These are phyloP conservation scores for Malurus splendens DNA, from an alignment of 2,797 vertebrate genomes.

Conservation along the genomic window DNA sequence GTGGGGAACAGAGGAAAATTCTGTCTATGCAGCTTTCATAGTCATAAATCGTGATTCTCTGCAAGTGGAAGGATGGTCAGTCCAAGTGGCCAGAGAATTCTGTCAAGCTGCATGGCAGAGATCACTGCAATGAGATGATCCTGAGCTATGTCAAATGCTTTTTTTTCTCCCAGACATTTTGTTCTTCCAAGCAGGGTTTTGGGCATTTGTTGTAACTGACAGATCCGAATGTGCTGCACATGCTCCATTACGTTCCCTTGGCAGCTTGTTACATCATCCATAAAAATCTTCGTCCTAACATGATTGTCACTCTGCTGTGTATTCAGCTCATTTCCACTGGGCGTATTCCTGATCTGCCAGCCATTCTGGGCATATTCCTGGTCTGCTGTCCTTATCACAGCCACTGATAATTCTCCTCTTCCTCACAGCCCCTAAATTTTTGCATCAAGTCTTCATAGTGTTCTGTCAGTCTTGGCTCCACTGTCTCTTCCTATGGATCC, in stretches of 20 bases:
- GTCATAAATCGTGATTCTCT: fast-evolving
- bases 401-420: neutral
- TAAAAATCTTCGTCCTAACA: neutral
- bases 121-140: neutral
- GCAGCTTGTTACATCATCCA: neutral
- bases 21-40: neutral
- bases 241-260: neutral
- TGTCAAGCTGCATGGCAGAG: neutral
- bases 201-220: neutral
- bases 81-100: neutral
- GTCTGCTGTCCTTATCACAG: neutral
- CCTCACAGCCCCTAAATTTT: neutral
- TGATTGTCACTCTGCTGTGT: neutral
- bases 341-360: neutral
- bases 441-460: fast-evolving
- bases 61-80: fast-evolving
- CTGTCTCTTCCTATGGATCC: neutral
- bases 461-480: neutral
- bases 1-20: neutral
- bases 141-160: neutral
- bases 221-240: neutral
- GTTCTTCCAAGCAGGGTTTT: neutral
- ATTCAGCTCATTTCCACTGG: neutral
- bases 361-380: neutral
- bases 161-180: neutral